phyloP scores from a whole-genome alignment of 2,113 vertebrate genomes.

The Istiophorus platypterus region DNA sequence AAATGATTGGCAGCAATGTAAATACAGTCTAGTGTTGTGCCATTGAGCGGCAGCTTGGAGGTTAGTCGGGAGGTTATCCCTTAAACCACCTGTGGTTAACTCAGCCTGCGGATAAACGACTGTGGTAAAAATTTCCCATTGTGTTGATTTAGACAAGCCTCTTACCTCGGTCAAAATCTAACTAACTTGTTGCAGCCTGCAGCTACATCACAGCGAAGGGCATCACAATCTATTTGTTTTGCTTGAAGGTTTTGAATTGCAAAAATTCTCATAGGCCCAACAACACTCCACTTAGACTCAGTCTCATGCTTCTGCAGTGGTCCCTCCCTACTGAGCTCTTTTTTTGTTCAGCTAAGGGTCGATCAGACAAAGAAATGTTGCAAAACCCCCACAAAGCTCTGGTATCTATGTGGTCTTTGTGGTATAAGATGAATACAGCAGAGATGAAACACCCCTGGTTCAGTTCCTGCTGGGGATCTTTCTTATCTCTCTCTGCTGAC shows the following conservation, averaged over 20 bases:
- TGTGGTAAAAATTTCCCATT: background rate
- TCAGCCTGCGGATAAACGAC: background rate
- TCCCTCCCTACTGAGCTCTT: background rate
- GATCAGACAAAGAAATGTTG: slow-evolving; percentile 3
- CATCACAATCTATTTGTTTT: background rate
- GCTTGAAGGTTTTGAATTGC: background rate
- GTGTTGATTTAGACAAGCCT: background rate
- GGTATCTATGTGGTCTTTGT: background rate
- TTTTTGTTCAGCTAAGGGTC: background rate
- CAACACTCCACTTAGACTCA: background rate
- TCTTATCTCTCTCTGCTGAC: too few species aligned
- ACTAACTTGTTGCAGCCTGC: background rate
- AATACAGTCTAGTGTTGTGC: too few species aligned
- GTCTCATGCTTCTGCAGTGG: background rate
- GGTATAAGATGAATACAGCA: too few species aligned
- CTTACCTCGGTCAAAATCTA: background rate
- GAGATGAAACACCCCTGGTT: too few species aligned
- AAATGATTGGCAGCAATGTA: too few species aligned
- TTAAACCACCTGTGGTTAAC: background rate
- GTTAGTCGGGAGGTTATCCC: background rate
- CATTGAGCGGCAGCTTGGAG: too few species aligned
- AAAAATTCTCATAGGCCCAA: too few species aligned
- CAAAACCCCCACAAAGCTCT: background rate
- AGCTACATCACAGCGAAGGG: background rate
- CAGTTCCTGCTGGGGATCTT: too few species aligned